phyloP scores from a whole-genome alignment of 2,797 vertebrate genomes.

The Zonotrichia albicollis region DNA sequence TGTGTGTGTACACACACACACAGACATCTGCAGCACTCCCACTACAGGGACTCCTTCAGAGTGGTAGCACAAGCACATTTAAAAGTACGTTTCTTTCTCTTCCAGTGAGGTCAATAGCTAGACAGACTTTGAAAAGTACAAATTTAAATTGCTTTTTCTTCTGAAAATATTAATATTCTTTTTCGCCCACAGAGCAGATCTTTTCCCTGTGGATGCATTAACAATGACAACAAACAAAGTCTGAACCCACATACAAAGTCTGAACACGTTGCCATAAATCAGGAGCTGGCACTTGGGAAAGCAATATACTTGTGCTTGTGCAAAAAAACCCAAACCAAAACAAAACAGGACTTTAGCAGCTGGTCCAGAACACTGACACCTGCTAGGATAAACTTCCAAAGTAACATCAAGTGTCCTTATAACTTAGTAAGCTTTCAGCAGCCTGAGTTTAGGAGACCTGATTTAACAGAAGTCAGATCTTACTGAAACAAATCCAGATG shows the following conservation, averaged over 20 bases:
- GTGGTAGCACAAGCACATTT: background rate
- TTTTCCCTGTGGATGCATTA: background rate
- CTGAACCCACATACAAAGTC: background rate
- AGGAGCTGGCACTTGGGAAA: background rate
- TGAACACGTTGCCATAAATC: fast-evolving
- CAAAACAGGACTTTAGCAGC: background rate
- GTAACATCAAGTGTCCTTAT: background rate
- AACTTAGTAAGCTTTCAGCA: background rate
- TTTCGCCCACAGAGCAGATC: background rate
- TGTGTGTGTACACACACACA: background rate
- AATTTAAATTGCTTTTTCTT: background rate
- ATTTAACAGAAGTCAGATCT: background rate
- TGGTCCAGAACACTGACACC: background rate
- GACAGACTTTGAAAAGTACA: background rate
- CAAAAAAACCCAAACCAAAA: background rate
- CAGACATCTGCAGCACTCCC: background rate
- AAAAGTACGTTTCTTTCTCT: background rate
- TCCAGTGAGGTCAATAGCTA: background rate
- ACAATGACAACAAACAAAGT: background rate
- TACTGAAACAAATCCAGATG: fast-evolving
- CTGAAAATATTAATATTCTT: background rate
- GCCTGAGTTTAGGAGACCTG: background rate
- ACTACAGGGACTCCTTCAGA: background rate
- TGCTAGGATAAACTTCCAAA: background rate
- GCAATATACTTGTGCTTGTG: background rate